Evolutionary conservation across 2,113 vertebrate genomes (phyloP).

Genomic region (Aegotheles bennettii): DNA sequence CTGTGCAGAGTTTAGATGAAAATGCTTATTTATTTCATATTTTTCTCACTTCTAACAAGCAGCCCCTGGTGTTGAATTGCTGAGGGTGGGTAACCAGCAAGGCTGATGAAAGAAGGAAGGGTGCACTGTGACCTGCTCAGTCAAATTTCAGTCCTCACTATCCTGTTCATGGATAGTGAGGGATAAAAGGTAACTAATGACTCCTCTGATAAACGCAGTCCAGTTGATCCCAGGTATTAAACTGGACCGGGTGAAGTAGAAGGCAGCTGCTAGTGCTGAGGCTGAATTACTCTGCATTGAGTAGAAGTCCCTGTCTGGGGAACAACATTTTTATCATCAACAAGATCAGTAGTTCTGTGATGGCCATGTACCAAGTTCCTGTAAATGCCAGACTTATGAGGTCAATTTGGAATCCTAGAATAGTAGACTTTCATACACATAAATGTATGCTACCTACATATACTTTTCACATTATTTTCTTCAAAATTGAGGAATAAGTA

Average conservation of each 20-base stretch:
- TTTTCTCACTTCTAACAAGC: not conserved
- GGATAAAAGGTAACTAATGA: not conserved
- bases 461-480: not conserved
- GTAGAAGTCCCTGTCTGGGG: not conserved
- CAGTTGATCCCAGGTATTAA: not conserved
- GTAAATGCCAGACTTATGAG: not conserved
- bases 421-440: not conserved
- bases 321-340: not conserved
- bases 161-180: not conserved
- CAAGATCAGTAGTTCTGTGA: not conserved
- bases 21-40: not conserved
- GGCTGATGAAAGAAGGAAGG: not conserved
- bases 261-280: fast-evolving
- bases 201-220: not conserved
- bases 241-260: not conserved
- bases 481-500: not conserved
- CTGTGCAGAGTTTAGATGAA: not conserved
- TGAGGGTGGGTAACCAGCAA: not conserved
- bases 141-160: not conserved
- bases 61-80: not conserved
- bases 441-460: not conserved
- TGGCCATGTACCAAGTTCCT: not conserved
- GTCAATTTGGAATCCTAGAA: not conserved
- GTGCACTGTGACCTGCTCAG: not conserved
- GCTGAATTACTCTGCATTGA: not conserved